Conservation (phyloP, 1,140 invertebrate genomes). For the Drosophila grimshawi region DNA sequence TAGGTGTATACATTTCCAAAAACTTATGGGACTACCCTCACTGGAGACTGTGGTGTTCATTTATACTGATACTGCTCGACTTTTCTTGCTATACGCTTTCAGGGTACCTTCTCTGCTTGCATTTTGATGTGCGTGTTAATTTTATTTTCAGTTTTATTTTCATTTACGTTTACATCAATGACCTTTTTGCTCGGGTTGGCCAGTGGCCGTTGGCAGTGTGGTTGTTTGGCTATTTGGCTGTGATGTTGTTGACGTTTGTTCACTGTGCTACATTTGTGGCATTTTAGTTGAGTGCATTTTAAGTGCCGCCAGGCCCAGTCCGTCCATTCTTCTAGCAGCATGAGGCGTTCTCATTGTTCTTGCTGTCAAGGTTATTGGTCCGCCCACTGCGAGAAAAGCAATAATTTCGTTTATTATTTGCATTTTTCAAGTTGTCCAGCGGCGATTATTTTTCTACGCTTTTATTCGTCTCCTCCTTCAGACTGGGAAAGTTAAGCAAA, state of each 20-base stretch:
- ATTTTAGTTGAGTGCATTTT: conserved; percentile 69
- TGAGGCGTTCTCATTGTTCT: neutral
- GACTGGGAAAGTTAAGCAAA: conserved; percentile 21
- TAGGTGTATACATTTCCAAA: neutral
- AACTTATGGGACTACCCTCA: conserved; percentile 8
- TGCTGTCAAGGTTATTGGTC: conserved; percentile 50
- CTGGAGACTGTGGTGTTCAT: neutral
- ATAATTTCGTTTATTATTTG: conserved; percentile 52
- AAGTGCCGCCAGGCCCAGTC: conserved; percentile 48
- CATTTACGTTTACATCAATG: conserved; percentile 56
- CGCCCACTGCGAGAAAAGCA: conserved; percentile 7
- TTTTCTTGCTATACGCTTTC: neutral
- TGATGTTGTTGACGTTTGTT: conserved; percentile 40
- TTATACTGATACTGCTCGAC: neutral
- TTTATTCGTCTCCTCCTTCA: conserved; percentile 25
- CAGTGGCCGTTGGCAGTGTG: conserved; percentile 24
- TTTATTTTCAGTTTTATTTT: conserved; percentile 68
- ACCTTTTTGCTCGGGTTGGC: conserved; percentile 47
- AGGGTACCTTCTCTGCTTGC: conserved; percentile 11
- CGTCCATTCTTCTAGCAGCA: neutral
- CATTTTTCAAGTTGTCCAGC: conserved; percentile 38
- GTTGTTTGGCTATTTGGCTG: conserved; percentile 24
- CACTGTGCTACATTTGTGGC: conserved; percentile 52
- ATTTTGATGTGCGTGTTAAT: conserved; percentile 60
- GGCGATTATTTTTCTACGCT: conserved; percentile 21